phyloP scores from a whole-genome alignment of 2,888 invertebrate species.

The Melanchra persicariae region DNA sequence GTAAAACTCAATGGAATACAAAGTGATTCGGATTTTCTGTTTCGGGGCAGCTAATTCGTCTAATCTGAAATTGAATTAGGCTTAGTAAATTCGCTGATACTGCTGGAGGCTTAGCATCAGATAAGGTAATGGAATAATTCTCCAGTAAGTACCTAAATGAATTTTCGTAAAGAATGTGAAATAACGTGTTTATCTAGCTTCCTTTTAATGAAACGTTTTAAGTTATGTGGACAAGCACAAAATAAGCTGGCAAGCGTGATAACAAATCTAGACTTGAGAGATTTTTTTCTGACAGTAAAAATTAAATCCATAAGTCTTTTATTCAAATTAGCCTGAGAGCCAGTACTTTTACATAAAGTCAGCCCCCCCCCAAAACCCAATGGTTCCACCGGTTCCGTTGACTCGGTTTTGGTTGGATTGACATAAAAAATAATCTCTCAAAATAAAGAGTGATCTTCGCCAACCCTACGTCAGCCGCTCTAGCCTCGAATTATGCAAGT shows the following conservation, averaged over 20 bases:
- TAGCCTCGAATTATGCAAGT: slow-evolving; percentile 64
- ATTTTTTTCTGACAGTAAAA: too few relatives aligned
- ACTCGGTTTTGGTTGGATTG: too few relatives aligned
- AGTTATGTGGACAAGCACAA: neutral
- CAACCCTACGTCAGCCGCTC: slow-evolving; percentile 49
- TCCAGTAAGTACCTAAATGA: slow-evolving; percentile 27
- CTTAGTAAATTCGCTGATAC: slow-evolving; percentile 34
- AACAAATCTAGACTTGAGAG: too few relatives aligned
- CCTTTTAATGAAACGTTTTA: slow-evolving; percentile 17
- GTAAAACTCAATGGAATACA: slow-evolving; percentile 52
- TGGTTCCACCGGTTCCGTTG: too few relatives aligned
- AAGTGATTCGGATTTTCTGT: slow-evolving; percentile 33
- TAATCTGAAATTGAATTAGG: slow-evolving; percentile 33
- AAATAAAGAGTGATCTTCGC: neutral
- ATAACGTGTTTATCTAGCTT: slow-evolving; percentile 16
- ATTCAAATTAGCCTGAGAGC: too few relatives aligned
- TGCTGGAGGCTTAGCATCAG: slow-evolving; percentile 19
- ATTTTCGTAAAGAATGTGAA: slow-evolving; percentile 25
- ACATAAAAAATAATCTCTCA: neutral
- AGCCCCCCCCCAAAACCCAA: too few relatives aligned
- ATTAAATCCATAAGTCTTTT: too few relatives aligned
- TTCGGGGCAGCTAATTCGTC: slow-evolving; percentile 31
- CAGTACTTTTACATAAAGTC: too few relatives aligned
- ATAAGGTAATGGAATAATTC: slow-evolving; percentile 44
- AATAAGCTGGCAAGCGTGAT: neutral